Evolutionary conservation across 1,140 invertebrate genomes (phyloP), one percentile per base, ranked within the genome.

Genomic region (Neodiprion pinetum): DNA sequence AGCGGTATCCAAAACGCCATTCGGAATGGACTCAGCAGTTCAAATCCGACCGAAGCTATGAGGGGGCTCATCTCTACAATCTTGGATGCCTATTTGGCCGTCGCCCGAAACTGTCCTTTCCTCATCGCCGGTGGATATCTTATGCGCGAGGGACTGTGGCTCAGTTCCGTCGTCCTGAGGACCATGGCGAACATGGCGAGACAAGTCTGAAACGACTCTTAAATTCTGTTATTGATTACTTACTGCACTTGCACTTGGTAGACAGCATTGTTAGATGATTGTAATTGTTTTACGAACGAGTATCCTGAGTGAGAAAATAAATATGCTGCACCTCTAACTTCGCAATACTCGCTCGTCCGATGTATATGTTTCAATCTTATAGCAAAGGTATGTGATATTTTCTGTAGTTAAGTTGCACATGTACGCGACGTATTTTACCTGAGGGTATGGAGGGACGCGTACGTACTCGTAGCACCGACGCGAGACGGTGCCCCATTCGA

Each of bases 1-100:
- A 53, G 78, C 47, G 84, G 80, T 17, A 77, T 85, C 21, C 76
- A 81, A 47, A 75, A 75, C 68, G 80, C 81, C 14, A 74, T 83
- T 1, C 68, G 79, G 53, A 74, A 77, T 53, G 84, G 82, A 28
- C 71, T 84, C 21, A 47, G 72, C 21, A 81, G 77, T 47, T 71
- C 69, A 8, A 75, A 85, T 78, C 82, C 84, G 47, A 77, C 74
- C 12, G 74, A 21, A 9, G 74, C 77, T 12, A 74, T 83, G 53
- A 40, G 67, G 1, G 74, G 67, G 1, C 48, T 81, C 1, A 50
- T 78, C 14, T 23, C 67, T 48, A 79, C 79, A 0, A 79, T 82
- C n/a, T 21, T 77, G 9, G 67, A 78, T 28, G 72, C 76, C 75
- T 82, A 82, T 47, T n/a, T 67, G 0, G 71, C 68, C 9, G 75